A percentile compares a stretch with the other conserved stretches of the same genome.
These are phyloP conservation scores for Anolis carolinensis DNA, from an alignment of 2,113 vertebrate species.

Conservation along the genomic window DNA sequence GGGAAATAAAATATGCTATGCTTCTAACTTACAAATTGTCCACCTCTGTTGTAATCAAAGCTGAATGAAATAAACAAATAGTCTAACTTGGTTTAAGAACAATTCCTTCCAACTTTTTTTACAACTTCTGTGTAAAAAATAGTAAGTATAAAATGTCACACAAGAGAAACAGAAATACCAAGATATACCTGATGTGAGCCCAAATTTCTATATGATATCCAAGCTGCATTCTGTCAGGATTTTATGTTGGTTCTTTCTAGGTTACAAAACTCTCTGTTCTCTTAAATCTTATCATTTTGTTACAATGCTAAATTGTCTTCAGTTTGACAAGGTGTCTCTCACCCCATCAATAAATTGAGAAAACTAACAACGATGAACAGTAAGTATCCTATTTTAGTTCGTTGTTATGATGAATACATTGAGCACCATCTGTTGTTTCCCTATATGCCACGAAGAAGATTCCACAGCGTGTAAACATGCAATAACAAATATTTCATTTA, in stretches of 20 bases:
- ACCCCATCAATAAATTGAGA: not conserved
- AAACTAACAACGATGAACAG: not conserved
- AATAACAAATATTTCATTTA: slow-evolving; percentile 9
- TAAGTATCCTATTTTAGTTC: slow-evolving; percentile 9
- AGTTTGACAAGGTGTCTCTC: not conserved
- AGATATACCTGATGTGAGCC: not conserved
- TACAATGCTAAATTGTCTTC: not conserved
- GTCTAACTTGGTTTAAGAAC: too few species aligned
- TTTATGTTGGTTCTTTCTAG: not conserved
- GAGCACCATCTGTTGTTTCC: slow-evolving; percentile 49
- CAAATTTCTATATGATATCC: not conserved
- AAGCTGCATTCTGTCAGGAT: not conserved
- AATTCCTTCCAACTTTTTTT: too few species aligned
- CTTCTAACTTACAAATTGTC: too few species aligned
- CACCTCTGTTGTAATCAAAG: too few species aligned
- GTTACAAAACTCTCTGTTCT: not conserved
- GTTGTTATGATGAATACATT: not conserved
- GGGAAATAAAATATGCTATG: too few species aligned
- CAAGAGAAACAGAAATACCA: not conserved
- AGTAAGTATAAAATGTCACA: too few species aligned
- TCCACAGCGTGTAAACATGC: not conserved
- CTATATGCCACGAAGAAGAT: slow-evolving; percentile 13
- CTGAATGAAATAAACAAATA: too few species aligned
- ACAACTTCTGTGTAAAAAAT: too few species aligned
- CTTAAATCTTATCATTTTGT: not conserved